Evolutionary conservation across 2,888 invertebrate species (phyloP), one percentile per base, ranked within the genome.

Genomic region (Tetramorium bicarinatum): DNA sequence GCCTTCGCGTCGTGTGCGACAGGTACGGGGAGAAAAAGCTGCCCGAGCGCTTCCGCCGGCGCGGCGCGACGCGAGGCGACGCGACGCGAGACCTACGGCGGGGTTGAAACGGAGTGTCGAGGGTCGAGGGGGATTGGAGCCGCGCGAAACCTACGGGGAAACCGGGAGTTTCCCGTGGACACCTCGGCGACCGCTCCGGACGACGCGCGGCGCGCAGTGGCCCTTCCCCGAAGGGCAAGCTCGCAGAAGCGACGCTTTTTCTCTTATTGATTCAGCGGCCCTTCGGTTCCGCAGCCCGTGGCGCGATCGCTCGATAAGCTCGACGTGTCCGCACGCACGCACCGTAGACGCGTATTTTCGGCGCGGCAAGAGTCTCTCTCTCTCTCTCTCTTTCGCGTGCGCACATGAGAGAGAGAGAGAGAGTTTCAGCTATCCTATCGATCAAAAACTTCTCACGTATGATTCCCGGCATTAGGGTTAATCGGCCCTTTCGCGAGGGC

Each of bases 241-340:
- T 54, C 59, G 69, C 67, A 34, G 47, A 62, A 62, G 49, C 62
- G 69, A 79, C 79, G 79, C 79, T 80, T 80, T 80, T 80, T 80
- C 79, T 59, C 54, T 67, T 80, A 80, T 80, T 80, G 79, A 80
- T 80, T 80, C 71, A 44, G 67, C 59, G 11, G 54, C 84, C 71
- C 64, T 81, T 77, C 67, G 67, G 67, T 61, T 59, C 64, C 64
- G 64, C 66, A 66, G 67, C 69, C 77, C 52, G 79, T 61, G 59
- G 64, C 61, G 44, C 69, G 79, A 83, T 67, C 82, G 66, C 59
- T 79, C 77, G 67, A 83, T 76, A 82, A 66, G 64, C 56, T 83
- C 29, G 29, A 49, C 66, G 79, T 69, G 21, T 64, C 21, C 72
- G 71, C 79, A 56, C 56, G 41, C 47, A 62, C 52, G 49, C 76